Evolutionary conservation across 2,797 vertebrate species (phyloP), one percentile per base, ranked within the genome.

Genomic region (Eupleurogrammus muticus): DNA sequence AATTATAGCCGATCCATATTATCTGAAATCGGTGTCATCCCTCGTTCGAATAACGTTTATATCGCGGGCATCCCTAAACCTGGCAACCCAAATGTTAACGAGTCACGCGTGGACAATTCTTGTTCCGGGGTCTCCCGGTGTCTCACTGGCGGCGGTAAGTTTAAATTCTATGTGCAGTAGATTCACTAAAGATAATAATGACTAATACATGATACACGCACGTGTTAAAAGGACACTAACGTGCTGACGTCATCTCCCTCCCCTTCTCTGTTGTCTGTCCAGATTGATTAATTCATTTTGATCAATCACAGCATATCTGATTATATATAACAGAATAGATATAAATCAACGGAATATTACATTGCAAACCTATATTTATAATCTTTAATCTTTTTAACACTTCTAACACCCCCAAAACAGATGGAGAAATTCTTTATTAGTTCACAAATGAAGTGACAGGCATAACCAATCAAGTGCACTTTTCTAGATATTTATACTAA

Each of bases 31-130:
- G 11, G 24, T 28, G 2, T 28, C 2, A 49, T 24, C 5, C 4
- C 19, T 7, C 7, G 3, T 17, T 7, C 7, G 3, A 40, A 58
- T 17, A 11, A 8, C 36, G 40, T 20, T 61, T 3, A 57, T 5
- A 24, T 11, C 5, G 1, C 4, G 10, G 9, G 13, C 8, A 20
- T 60, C 0, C 1, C 2, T 13, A 58, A 74, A 90, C 70, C 81
- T 92, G 91, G 91, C 91, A 92, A 92, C 91, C 87, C 60, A 66
- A 60, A 50, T 58, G 68, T 54, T 47, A 51, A 57, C 24, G 62
- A 81, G 70, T 90, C 79, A 90, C 75, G 84, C 71, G 86, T 87
- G 76, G 65, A 79, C 47, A 14, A 52, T 77, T 84, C 73, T 83
- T 64, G 63, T 90, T 91, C 89, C 89, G 89, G 89, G 83, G 73